Evolutionary conservation across 2,888 invertebrate species (phyloP), one percentile per base, ranked within the genome.

Genomic region (Gerris lacustris): DNA sequence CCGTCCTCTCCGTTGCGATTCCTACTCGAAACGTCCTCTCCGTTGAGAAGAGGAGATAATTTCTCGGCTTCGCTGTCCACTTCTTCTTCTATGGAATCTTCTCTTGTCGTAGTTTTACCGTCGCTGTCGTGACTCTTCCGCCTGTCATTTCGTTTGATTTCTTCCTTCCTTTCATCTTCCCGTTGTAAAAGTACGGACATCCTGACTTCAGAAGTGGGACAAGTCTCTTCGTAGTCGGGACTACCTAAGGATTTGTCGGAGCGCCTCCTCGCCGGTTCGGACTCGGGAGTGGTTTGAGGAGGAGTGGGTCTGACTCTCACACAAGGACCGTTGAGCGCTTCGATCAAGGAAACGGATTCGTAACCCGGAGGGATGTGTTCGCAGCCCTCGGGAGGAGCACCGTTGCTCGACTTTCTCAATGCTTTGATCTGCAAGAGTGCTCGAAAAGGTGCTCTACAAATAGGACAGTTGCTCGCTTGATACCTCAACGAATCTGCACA

Each of bases 381-480:
- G 79, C 87, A 86, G 77, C 86, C 87, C 74, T 86, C 87, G 31
- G 79, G 83, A 75, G 82, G 82, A 73, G 82, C 82, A 68, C 79
- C 82, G 72, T 83, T 82, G 44, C 82, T 80, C 67, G 86, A 85
- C 79, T 91, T 91, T 80, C 95, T 93, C 76, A 98, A 85, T 44
- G 98, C 96, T 73, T 95, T 86, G 69, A 99, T 93, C 83, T 98
- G 97, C 71, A 99, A 83, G 69, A 99, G 84, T 0, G 99, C 99
- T 74, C 98, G 85, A 82, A 99, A 99, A 9, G 98, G 98, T n/a
- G 97, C 94, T 73, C 99, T 86, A 80, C 99, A 99, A 76, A 99
- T 99, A 6, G 99, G 99, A 78, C 99, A 99, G 82, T 96, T 98
- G 82, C 95, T 98, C 44, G 97, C 95, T 85, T 95, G 95, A 80